Conservation (phyloP, 2,888 invertebrate genomes). For the Hypomecis atomaria region DNA sequence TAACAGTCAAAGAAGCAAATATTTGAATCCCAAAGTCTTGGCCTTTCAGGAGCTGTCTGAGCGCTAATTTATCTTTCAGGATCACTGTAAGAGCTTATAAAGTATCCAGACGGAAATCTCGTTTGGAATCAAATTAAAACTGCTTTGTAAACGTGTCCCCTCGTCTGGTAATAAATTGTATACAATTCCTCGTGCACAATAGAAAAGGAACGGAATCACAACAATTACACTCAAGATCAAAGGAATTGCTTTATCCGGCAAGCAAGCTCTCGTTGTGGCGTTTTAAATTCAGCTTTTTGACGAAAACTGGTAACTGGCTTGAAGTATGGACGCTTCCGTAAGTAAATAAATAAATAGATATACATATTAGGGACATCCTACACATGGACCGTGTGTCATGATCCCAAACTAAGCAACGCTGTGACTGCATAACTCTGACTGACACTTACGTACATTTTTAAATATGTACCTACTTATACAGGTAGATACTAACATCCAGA, state of each 20-base stretch:
- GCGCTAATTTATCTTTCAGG: slow-evolving; percentile 9
- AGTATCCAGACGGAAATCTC: slow-evolving; percentile 24
- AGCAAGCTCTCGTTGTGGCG: slow-evolving; percentile 46
- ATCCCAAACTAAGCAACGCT: too few relatives aligned
- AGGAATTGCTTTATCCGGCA: slow-evolving; percentile 49
- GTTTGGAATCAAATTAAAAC: slow-evolving; percentile 34
- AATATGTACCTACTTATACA: too few relatives aligned
- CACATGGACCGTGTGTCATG: too few relatives aligned
- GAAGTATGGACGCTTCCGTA: slow-evolving; percentile 5
- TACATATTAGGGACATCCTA: too few relatives aligned
- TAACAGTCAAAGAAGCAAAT: neutral
- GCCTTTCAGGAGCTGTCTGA: slow-evolving; percentile 2
- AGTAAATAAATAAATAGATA: neutral
- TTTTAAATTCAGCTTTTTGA: slow-evolving; percentile 48
- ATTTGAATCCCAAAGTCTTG: neutral
- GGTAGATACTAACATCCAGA: too few relatives aligned
- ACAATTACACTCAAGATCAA: slow-evolving; percentile 55
- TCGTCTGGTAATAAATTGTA: slow-evolving; percentile 41
- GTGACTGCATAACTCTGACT: too few relatives aligned
- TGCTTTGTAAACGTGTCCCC: slow-evolving; percentile 43
- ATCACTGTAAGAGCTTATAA: slow-evolving; percentile 5
- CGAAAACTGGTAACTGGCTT: slow-evolving; percentile 36
- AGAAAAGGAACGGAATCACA: slow-evolving; percentile 53
- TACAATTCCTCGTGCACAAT: slow-evolving; percentile 49
- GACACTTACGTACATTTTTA: too few relatives aligned